Base-by-base conservation (phyloP, 1,140 invertebrate genomes). In the Amyelois transitella region DNA sequence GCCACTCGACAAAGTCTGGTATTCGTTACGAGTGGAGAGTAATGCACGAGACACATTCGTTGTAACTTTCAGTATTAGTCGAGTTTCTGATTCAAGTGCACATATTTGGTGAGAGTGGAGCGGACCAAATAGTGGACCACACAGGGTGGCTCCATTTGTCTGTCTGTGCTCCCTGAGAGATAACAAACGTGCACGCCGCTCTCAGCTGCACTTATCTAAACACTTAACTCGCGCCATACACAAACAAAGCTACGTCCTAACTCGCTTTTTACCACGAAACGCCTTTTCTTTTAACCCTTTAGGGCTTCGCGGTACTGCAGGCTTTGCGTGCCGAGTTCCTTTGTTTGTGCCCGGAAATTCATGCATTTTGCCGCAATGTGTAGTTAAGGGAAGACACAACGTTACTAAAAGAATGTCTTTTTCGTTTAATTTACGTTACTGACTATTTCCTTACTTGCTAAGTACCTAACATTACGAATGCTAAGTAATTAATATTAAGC, bases 131-230 rank as follows among this genome's bases (percentile, higher is more conserved):
- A 83, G 56, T 62, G 60, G 84, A 86, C 85, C 85, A 88, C 85
- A 88, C 85, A 88, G 76, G 85, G 76, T 77, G 84, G 66, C 66
- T 78, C 74, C 82, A 83, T 86, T 84, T 80, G 81, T 77, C 76
- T 65, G 75, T 60, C 64, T 59, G 65, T 70, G 66, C 71, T 81
- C 75, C 68, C 69, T 65, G 59, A 69, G 74, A 86, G 82, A 88
- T 88, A 88, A 86, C 84, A 84, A 84, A 85, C 81, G 81, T 66
- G 69, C 73, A 66, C 64, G 64, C 65, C 64, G 71, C 73, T 81
- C 84, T 81, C 70, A 68, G 74, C 74, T 77, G 69, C 79, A 84
- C 84, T 87, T 87, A 87, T 88, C 81, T 83, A 88, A 88, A 88
- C 84, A 88, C 84, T 88, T 77, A 79, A 80, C 76, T 69, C 72